Evolutionary conservation across 2,113 vertebrate species (phyloP).

Genomic region (Balaeniceps rex): DNA sequence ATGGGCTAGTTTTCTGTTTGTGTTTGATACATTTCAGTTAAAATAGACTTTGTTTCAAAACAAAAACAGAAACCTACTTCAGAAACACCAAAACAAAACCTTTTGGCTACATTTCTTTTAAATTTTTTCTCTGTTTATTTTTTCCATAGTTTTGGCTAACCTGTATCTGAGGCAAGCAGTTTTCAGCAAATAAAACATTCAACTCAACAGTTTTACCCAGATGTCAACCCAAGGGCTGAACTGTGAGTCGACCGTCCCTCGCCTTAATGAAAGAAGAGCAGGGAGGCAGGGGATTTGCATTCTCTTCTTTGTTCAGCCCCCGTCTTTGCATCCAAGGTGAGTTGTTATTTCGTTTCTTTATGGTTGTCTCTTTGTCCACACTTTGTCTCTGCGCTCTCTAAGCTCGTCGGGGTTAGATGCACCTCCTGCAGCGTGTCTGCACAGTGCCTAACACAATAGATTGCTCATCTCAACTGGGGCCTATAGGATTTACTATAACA

Average conservation of each 20-base stretch:
- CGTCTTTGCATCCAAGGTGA: neutral
- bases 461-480: neutral
- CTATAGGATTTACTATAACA: constrained; percentile 8
- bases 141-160: neutral
- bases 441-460: neutral
- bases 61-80: neutral
- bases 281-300: neutral
- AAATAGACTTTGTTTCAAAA: neutral
- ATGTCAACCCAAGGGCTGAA: neutral
- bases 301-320: neutral
- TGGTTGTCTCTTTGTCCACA: neutral
- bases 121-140: neutral
- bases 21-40: neutral
- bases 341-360: neutral
- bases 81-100: neutral
- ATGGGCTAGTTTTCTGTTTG: neutral
- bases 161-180: neutral
- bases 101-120: neutral
- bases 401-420: neutral
- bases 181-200: neutral
- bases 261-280: neutral
- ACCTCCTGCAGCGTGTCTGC: neutral
- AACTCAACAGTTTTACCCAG: neutral
- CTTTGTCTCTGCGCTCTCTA: neutral
- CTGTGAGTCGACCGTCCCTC: neutral